A percentile compares a stretch with the other conserved stretches of the same genome.
Conservation (phyloP, 2,888 invertebrate genomes). For the Phasia obesa region DNA sequence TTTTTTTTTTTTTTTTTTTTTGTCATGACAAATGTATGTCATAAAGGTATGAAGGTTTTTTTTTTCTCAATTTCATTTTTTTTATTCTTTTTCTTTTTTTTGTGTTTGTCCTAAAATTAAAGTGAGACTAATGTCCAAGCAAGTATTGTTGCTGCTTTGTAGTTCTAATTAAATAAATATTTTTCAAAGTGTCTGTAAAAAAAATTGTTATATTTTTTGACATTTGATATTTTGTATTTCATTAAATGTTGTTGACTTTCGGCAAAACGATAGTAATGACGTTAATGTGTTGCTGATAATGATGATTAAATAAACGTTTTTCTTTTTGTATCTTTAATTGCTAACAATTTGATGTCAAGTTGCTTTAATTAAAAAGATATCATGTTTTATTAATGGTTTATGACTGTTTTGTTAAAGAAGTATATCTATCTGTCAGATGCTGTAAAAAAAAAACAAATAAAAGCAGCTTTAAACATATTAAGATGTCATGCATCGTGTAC, state of each 20-base stretch:
- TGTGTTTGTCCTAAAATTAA: no score
- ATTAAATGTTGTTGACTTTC: slow-evolving; percentile 58
- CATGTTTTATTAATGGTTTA: slow-evolving; percentile 30
- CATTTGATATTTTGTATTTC: slow-evolving; percentile 54
- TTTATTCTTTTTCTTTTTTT: no score
- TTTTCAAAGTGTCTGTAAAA: neutral
- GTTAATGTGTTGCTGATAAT: neutral
- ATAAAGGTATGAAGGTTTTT: slow-evolving; percentile 48
- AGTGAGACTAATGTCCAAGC: neutral
- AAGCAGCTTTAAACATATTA: neutral
- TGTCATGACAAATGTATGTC: slow-evolving; percentile 46
- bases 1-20: slow-evolving; percentile 23
- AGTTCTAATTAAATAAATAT: slow-evolving; percentile 43
- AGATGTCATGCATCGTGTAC: no score
- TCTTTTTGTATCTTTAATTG: slow-evolving; percentile 36
- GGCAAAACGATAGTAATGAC: neutral
- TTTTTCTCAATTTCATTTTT: neutral
- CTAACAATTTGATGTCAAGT: slow-evolving; percentile 30
- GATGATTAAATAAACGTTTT: slow-evolving; percentile 37
- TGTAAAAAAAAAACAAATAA: neutral
- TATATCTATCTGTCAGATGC: neutral
- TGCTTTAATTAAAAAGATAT: slow-evolving; percentile 19
- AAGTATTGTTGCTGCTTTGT: slow-evolving; percentile 1
- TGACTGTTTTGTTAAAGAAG: neutral
- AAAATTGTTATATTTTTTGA: slow-evolving; percentile 39